phyloP scores from a whole-genome alignment of 2,113 vertebrate species.

The Indicator maculatus region DNA sequence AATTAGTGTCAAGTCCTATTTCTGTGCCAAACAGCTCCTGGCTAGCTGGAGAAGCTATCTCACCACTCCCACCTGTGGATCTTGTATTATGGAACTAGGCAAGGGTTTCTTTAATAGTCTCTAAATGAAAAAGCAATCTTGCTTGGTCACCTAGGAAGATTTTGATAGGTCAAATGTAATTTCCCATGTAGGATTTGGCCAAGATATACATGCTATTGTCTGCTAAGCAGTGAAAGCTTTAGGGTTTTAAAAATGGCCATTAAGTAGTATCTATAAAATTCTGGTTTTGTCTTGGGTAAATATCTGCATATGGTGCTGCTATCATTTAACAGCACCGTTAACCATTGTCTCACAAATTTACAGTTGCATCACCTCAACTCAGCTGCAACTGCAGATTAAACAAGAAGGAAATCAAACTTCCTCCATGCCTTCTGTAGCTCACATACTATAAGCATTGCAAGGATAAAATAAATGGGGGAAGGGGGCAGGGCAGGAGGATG shows the following conservation, averaged over 20 bases:
- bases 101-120: constrained; percentile 4
- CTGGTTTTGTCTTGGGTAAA: background rate
- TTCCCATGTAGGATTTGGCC: background rate
- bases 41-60: background rate
- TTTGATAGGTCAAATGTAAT: background rate
- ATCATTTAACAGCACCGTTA: background rate
- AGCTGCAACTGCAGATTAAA: background rate
- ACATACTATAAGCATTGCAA: background rate
- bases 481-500: background rate
- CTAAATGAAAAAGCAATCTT: background rate
- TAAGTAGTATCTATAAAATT: background rate
- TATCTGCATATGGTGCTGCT: background rate
- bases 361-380: background rate
- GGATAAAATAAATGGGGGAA: background rate
- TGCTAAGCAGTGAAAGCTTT: background rate
- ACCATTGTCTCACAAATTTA: background rate
- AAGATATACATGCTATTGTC: background rate
- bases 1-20: background rate
- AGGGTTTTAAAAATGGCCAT: background rate
- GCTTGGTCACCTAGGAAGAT: background rate
- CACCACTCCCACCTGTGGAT: background rate
- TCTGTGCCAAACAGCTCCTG: constrained; percentile 11
- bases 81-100: background rate
- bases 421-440: background rate
- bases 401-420: background rate